Base-by-base conservation (phyloP, 2,797 vertebrate genomes). In the Phrynocephalus vlangalii region DNA sequence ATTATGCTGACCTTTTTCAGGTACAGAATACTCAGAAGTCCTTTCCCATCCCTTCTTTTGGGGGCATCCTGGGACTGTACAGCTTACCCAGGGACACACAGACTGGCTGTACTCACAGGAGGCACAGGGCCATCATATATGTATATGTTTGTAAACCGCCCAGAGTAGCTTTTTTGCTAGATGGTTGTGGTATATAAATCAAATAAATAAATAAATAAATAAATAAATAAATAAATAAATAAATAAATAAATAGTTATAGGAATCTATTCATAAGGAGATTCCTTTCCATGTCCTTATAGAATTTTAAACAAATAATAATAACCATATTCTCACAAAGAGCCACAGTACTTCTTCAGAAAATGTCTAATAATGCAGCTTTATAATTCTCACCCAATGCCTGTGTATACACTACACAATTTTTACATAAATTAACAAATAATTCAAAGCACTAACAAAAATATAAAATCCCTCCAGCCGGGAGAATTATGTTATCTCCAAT, bases 401-500 rank as follows among this genome's bases (percentile, higher is more conserved):
- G 18, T 50, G 78, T 80, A 16, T 30, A 68, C 28, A 82, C 16
- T 28, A 85, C 83, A 94, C 84, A 78, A 86, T 88, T 91, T 84
- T 79, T 56, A 73, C 85, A 91, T 87, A 91, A 80, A 84, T 83
- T 81, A 92, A 92, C 60, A 24, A 91, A 83, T 75, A 90, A 79
- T 92, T 92, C 73, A 92, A 92, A 93, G 87, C 79, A 77, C 44
- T 85, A 67, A 67, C 77, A 80, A 85, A 85, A 85, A 85, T 91
- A 90, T 86, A 87, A 86, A 50, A 3, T 80, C 72, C 73, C 85
- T 56, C 70, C 78, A 88, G 79, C 84, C 44, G 63, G 38, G 84
- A 91, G 88, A 92, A 92, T 89, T 92, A 82, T 90, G 91, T 92
- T 93, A 93, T 93, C 88, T 88, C 86, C 88, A 89, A 5, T 6